These are phyloP conservation scores for Ladona fulva DNA, from an alignment of 1,140 invertebrate genomes.

Conservation along the genomic window DNA sequence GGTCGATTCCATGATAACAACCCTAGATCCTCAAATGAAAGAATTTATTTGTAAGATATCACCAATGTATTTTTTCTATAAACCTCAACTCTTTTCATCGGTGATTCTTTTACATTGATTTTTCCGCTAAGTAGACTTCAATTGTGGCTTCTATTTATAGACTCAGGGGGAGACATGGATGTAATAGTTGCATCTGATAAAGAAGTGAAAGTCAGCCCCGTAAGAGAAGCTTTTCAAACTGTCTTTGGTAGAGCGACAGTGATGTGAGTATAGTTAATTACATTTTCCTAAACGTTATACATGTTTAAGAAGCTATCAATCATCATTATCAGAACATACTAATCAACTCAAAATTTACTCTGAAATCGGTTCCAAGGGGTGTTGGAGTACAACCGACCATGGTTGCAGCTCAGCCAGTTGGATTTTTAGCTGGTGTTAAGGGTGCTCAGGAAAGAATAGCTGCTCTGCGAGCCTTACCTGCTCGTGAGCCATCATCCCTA, in stretches of 20 bases:
- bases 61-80: background rate
- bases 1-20: constrained; percentile 78
- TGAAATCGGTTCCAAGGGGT: constrained; percentile 40
- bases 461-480: constrained; percentile 37
- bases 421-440: constrained; percentile 62
- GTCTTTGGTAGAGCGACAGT: constrained; percentile 75
- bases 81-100: background rate
- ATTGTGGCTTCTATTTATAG: constrained; percentile 39
- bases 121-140: background rate
- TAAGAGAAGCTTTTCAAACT: constrained; percentile 73
- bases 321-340: too few relatives aligned
- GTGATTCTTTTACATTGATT: background rate
- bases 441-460: constrained; percentile 57
- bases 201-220: constrained; percentile 62
- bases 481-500: background rate
- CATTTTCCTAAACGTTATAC: too few relatives aligned
- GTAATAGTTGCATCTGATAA: constrained; percentile 68
- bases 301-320: too few relatives aligned
- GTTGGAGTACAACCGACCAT: constrained; percentile 44
- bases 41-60: constrained; percentile 66
- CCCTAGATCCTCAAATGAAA: constrained; percentile 82
- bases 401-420: constrained; percentile 61
- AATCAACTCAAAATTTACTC: constrained; percentile 8
- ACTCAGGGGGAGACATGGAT: constrained; percentile 67
- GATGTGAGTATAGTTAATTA: constrained; percentile 46